Evolutionary conservation across 1,140 invertebrate species (phyloP).

Genomic region (Zaprionus davidi): DNA sequence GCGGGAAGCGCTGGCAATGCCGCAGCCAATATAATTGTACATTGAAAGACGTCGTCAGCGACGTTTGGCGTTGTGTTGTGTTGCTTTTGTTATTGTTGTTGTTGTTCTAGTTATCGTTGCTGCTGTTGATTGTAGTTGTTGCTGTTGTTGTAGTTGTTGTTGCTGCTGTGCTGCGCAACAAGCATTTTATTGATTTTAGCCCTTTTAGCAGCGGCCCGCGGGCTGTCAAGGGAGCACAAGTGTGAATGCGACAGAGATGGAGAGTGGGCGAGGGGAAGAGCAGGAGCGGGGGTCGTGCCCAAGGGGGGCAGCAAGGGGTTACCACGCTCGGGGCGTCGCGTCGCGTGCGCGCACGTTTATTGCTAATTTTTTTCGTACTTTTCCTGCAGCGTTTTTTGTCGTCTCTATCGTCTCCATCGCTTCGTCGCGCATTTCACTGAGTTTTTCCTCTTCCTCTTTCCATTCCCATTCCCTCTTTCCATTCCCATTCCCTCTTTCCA

Average conservation of each 20-base stretch:
- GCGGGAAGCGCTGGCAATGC: constrained; percentile 26
- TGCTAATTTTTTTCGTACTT: constrained; percentile 71
- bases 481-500: too few relatives aligned
- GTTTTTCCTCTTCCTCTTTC: not conserved
- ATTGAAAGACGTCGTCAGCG: constrained; percentile 65
- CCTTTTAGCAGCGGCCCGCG: constrained; percentile 46
- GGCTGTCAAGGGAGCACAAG: constrained; percentile 25
- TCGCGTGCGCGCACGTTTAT: constrained; percentile 77
- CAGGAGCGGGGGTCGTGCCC: not conserved
- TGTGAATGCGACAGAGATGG: not conserved
- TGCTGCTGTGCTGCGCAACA: constrained; percentile 61
- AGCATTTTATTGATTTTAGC: constrained; percentile 83
- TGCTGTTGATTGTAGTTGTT: constrained; percentile 17
- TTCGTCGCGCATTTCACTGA: not conserved
- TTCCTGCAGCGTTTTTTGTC: constrained; percentile 39
- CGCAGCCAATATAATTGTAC: constrained; percentile 75
- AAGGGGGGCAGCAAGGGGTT: not conserved
- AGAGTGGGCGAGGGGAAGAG: not conserved
- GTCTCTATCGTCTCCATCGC: constrained; percentile 4
- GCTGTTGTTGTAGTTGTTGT: constrained; percentile 15
- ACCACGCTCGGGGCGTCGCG: constrained; percentile 27
- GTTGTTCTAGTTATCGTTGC: constrained; percentile 19
- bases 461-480: not conserved
- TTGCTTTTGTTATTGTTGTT: constrained; percentile 40
- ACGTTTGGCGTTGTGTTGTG: constrained; percentile 32